Conservation (phyloP, 2,888 invertebrate species). For the Hypena proboscidalis region DNA sequence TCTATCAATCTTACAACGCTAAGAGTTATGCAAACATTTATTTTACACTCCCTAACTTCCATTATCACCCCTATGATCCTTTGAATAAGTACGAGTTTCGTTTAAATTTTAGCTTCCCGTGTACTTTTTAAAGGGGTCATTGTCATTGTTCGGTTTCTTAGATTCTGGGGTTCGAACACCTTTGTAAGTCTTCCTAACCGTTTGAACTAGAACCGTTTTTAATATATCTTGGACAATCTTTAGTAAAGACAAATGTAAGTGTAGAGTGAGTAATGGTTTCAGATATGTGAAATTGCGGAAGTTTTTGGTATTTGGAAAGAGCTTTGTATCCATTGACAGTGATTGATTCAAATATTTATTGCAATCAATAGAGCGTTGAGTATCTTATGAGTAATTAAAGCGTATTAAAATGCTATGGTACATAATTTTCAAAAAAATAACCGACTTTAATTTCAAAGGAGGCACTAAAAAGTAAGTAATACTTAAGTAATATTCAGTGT, state of each 20-base stretch:
- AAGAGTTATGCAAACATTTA: conserved; percentile 51
- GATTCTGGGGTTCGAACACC: conserved; percentile 40
- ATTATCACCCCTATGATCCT: conserved; percentile 29
- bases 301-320: conserved; percentile 9
- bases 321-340: no score
- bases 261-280: conserved; percentile 35
- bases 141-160: conserved; percentile 37
- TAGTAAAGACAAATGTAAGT: conserved; percentile 35
- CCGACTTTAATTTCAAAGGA: no score
- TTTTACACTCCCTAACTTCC: conserved; percentile 18
- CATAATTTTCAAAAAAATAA: no score
- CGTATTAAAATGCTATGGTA: no score
- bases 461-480: no score
- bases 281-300: conserved; percentile 19
- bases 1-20: conserved; percentile 59
- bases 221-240: conserved; percentile 38
- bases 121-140: conserved; percentile 29
- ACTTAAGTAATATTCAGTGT: no score
- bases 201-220: conserved; percentile 40
- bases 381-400: no score
- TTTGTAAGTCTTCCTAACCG: conserved; percentile 38
- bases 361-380: no score
- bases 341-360: no score
- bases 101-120: conserved; percentile 6
- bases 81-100: conserved; percentile 31